Evolutionary conservation across 2,888 invertebrate species (phyloP), one percentile per base, ranked within the genome.

Genomic region (Ariolimax columbianus): DNA sequence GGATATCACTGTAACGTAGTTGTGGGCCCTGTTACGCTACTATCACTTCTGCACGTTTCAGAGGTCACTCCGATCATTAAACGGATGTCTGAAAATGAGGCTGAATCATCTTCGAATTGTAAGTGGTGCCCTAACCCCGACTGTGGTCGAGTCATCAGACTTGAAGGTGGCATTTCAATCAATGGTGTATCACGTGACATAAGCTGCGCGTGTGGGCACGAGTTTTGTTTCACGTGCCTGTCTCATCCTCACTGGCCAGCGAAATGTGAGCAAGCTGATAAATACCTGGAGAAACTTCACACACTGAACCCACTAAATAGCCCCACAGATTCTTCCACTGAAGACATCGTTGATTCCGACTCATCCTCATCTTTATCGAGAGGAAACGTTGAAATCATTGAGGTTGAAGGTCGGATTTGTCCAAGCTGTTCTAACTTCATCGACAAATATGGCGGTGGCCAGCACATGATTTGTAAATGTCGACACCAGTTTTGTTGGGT

Each of bases 231-330:
- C 80, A n/a, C 73, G n/a, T 88, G 88, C 55, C 55, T 88, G 43
- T 47, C 70, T n/a, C 68, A 86, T 0, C 82, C 86, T 17, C 88
- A 88, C 75, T 88, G 88, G 88, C 88, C 88, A 0, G 87, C 88
- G 6, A 78, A 77, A 17, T 88, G 88, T 82, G 70, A 63, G 17
- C 88, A 88, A 70, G 87, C 86, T 23, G 77, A 79, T 38, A 72
- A 77, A 1, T 87, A 87, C 79, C 70, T 51, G 11, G n/a, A 40
- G 19, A 84, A 38, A 40, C 33, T 86, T 19, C n/a, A 75, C 0
- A 55, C 77, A 7, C 55, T 85, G 7, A 47, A 70, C 14, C 77
- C 36, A 11, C 63, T 66, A 36, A 79, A 84, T 30, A 77, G 36
- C 9, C 75, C 77, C 1, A 63, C 81, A 11, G 81, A 83, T 23